These are phyloP conservation scores for Trichacis sp. DNA, from an alignment of 2,888 invertebrate species.

Conservation along the genomic window DNA sequence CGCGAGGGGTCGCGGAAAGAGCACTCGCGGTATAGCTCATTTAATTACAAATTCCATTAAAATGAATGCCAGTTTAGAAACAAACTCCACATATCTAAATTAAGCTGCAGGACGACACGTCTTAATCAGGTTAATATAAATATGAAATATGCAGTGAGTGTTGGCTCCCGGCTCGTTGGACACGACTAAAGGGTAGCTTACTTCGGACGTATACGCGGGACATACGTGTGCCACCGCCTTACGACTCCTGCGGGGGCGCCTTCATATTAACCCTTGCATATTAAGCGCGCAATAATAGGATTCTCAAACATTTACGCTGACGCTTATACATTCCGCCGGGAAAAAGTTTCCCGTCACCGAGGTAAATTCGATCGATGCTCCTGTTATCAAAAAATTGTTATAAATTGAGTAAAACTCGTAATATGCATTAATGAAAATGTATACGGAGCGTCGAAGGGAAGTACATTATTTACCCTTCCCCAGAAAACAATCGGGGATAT, in stretches of 20 bases:
- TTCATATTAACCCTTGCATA: constrained; percentile 68
- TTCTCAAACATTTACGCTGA: constrained; percentile 63
- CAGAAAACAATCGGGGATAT: constrained; percentile 10
- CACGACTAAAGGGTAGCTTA: constrained; percentile 57
- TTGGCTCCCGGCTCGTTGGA: constrained; percentile 51
- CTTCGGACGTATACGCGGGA: constrained; percentile 52
- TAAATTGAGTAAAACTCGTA: neutral
- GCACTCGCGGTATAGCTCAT: constrained; percentile 60
- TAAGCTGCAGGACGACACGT: constrained; percentile 66
- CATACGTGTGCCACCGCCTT: constrained; percentile 65
- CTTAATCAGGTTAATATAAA: constrained; percentile 70
- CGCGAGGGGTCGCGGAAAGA: constrained; percentile 49
- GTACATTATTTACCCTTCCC: constrained; percentile 8
- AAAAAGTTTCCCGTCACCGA: neutral
- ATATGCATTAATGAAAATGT: neutral
- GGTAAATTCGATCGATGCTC: neutral
- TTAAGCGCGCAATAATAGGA: constrained; percentile 65
- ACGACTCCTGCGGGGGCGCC: constrained; percentile 67
- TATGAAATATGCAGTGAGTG: constrained; percentile 68
- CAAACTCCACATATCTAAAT: constrained; percentile 69
- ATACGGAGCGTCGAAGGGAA: constrained; percentile 1
- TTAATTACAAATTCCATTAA: constrained; percentile 69
- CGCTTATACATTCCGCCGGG: constrained; percentile 1
- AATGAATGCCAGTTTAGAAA: constrained; percentile 69
- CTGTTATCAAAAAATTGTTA: too few species aligned